A percentile compares a stretch with the other conserved stretches of the same genome.
These are phyloP conservation scores for Platycheirus albimanus DNA, from an alignment of 2,888 invertebrate genomes.

Conservation along the genomic window DNA sequence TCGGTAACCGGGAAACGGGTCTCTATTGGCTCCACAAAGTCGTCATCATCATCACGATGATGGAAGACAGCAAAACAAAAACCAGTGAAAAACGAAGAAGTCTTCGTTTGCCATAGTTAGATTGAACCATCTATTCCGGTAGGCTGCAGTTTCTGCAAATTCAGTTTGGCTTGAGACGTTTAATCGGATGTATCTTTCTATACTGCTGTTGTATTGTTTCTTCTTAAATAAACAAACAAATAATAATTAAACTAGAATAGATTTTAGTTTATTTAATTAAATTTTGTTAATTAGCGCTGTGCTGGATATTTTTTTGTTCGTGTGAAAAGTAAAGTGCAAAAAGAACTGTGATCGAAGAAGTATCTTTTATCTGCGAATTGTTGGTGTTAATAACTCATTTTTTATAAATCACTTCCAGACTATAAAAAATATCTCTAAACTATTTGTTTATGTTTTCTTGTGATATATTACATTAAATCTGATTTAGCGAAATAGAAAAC, in stretches of 20 bases:
- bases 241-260: conserved; percentile 20
- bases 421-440: too few species aligned
- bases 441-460: too few species aligned
- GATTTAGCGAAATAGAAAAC: too few species aligned
- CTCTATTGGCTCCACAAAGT: conserved; percentile 42
- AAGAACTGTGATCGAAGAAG: not conserved
- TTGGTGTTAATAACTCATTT: not conserved
- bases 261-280: not conserved
- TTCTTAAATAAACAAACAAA: not conserved
- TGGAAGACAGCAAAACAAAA: conserved; percentile 15
- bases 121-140: conserved; percentile 53
- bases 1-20: conserved; percentile 53
- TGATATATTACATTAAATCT: too few species aligned
- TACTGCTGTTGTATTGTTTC: conserved; percentile 6
- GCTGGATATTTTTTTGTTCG: not conserved
- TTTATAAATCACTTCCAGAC: too few species aligned
- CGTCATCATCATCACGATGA: conserved; percentile 19
- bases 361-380: not conserved
- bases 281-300: not conserved
- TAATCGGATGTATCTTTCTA: conserved; percentile 64
- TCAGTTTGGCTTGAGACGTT: conserved; percentile 64
- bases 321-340: not conserved
- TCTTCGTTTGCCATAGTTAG: conserved; percentile 47
- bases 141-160: conserved; percentile 49
- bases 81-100: conserved; percentile 37